Base-by-base conservation (phyloP, 2,888 invertebrate genomes). In the Himalopsyche anomala region DNA sequence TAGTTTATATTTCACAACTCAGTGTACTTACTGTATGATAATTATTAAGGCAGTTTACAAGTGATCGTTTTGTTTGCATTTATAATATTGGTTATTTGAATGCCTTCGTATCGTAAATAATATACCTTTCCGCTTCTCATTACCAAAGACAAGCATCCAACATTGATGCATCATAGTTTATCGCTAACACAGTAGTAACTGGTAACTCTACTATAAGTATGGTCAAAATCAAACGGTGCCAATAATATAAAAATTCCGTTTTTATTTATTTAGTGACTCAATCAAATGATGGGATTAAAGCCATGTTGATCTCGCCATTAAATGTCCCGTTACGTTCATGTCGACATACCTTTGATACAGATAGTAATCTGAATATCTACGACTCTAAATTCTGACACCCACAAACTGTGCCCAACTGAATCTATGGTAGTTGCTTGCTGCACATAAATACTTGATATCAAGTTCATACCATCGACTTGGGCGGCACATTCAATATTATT, bases 301-400 rank as follows among this genome's bases (percentile, higher is more conserved):
- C 19, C 62, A 19, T 51, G 1, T 51, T 51, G 51, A 62, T 62
- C 2, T 4, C 62, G 28, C 28, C 62, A 11, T 62, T 8, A 19
- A 28, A 62, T 19, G 28, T 15, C 28, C 62, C 28, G 62, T 19
- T 19, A 3, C 19, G 9, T 19, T 19, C 8, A 62, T 62, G n/a
- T 62, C 62, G 19, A n/a, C n/a, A 62, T 62, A 4, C 4, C 6
- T 62, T 62, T 62, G 62, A 4, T 62, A 19, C 9, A 62, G 62
- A 62, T 62, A 62, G 19, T 19, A 2, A 62, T 62, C 62, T 62
- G 19, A n/a, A 19, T 62, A 19, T 62, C 62, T 62, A 19, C 19
- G 62, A 11, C 19, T 62, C 62, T 62, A 62, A n/a, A 19, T 62
- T 62, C 62, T 62, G 19, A 62, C 62, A 62, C 62, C 62, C 62